phyloP scores from a whole-genome alignment of 2,113 vertebrate species.

The Chloroceryle aenea region DNA sequence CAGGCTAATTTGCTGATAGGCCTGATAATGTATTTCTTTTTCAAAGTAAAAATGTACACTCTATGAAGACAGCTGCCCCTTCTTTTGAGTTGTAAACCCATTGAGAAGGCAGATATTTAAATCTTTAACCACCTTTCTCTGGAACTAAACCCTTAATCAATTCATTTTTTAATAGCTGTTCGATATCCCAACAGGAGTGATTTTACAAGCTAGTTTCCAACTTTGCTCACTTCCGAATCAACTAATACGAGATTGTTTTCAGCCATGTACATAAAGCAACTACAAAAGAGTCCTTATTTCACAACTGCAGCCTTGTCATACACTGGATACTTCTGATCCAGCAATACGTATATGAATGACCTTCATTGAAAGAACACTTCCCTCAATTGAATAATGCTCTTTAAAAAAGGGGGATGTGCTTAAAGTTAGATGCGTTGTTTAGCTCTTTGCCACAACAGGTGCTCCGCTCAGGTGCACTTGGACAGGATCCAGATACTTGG shows the following conservation, averaged over 20 bases:
- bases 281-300: neutral
- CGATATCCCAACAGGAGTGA: neutral
- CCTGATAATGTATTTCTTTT: neutral
- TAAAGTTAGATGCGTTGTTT: neutral
- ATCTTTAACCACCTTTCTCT: conserved; percentile 1
- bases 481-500: neutral
- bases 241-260: neutral
- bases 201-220: neutral
- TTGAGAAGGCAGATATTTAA: neutral
- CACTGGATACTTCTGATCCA: neutral
- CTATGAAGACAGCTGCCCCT: neutral
- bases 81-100: neutral
- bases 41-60: neutral
- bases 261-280: neutral
- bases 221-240: neutral
- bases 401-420: neutral
- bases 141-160: neutral
- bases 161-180: neutral
- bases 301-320: neutral
- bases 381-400: neutral
- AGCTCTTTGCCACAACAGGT: neutral
- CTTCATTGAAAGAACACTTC: neutral
- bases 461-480: neutral
- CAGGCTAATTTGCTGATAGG: neutral
- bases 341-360: neutral